Base-by-base conservation (phyloP, 2,113 vertebrate genomes). In the Melanerpes aurifrons region DNA sequence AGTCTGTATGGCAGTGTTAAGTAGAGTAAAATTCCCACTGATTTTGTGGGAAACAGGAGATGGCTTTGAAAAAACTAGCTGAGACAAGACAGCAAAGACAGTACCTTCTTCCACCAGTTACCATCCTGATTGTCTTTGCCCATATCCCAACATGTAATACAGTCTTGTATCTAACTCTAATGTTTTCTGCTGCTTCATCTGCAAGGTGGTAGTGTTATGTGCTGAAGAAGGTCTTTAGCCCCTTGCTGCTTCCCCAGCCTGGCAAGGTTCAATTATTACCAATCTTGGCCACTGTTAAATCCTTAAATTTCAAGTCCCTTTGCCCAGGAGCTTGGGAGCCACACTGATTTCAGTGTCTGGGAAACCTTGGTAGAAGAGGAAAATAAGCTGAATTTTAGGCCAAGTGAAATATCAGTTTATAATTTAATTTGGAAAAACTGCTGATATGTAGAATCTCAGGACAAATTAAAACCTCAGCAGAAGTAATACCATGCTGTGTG, bases 381-480 rank as follows among this genome's bases (percentile, higher is more conserved):
- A 88, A 56, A 66, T 25, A 26, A 82, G 22, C 31, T 45, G 21
- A 45, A 58, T 82, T 95, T 89, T 74, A 77, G 80, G 54, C 69
- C 10, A 4, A 83, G 81, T 79, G 26, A 92, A 95, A 40, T 81
- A 91, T 1, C 59, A 63, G 70, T 83, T 91, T 81, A 57, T 91
- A 94, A 83, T 81, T 71, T 58, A 85, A 77, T 87, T 94, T 86
- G 85, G 54, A 87, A 90, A 93, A 94, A 91, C 70, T 91, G 94
- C 90, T 95, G 92, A 91, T 95, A 92, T 0, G 31, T 86, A 80
- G 50, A 91, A 69, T 91, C 75, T 92, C 6, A 3, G 78, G 84
- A 76, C 88, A 95, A 92, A 95, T 95, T 95, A 93, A 96, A 96
- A 87, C 79, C 90, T 95, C 95, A 86, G 87, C 94, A 92, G 88